These are phyloP conservation scores for Natator depressus DNA, from an alignment of 2,113 vertebrate genomes.

Conservation along the genomic window DNA sequence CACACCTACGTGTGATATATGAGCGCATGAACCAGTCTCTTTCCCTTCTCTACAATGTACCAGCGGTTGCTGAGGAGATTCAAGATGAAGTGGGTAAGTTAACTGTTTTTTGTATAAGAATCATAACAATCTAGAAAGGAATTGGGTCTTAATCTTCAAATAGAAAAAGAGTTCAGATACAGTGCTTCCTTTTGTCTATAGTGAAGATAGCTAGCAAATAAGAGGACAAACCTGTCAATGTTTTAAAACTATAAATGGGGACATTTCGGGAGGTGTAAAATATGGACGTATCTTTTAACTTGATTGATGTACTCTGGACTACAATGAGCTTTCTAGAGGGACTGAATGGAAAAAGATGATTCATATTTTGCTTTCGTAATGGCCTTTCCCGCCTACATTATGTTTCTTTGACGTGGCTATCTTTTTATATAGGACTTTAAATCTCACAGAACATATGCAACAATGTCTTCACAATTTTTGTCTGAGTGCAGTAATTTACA, in stretches of 20 bases:
- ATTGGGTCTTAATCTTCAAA: neutral
- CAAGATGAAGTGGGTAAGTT: conserved; percentile 97
- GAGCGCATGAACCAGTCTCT: conserved; percentile 99
- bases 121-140: neutral
- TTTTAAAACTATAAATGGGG: neutral
- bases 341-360: neutral
- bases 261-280: neutral
- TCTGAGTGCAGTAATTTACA: neutral
- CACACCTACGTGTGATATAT: conserved; percentile 96
- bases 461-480: neutral
- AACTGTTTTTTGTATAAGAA: neutral
- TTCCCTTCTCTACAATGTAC: conserved; percentile 96
- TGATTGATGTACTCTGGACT: neutral
- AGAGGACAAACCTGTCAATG: neutral
- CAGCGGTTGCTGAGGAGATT: conserved; percentile 93
- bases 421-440: neutral
- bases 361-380: neutral
- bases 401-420: neutral
- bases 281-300: neutral
- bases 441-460: neutral
- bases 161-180: neutral
- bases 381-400: neutral
- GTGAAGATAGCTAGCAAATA: neutral
- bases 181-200: neutral
- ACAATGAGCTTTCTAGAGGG: neutral